Base-by-base conservation (phyloP, 2,888 invertebrate genomes). In the Schizotus pectinicornis region DNA sequence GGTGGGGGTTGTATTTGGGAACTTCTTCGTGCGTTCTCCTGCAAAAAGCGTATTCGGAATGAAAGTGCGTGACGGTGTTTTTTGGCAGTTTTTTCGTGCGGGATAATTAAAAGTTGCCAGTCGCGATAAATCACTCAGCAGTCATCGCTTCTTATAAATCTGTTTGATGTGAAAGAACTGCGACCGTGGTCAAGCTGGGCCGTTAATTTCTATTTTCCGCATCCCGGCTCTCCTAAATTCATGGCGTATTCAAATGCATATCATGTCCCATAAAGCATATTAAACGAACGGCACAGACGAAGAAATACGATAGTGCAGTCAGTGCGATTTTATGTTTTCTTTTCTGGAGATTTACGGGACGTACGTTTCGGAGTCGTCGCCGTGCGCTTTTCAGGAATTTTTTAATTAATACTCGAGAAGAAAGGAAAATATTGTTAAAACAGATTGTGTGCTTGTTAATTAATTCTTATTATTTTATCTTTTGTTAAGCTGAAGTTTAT, bases 391-490 rank as follows among this genome's bases (percentile, higher is more conserved):
- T 30, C 35, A 30, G 43, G 43, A 39, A 51, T 34, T 42, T 39
- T 30, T 36, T 41, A 50, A 51, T 51, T 51, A 51, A 39, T 22
- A 50, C 49, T 33, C 33, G 22, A 51, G 39, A 42, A 8, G 33
- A 31, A 7, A 7, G n/a, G 35, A 30, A 34, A 30, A 36, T 34
- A 51, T 34, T 51, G 42, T 51, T 51, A 51, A 43, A 36, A 42
- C 36, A 51, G 51, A 51, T 46, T 38, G 45, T 53, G 53, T 45
- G 45, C 45, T 53, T 53, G 45, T 53, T 45, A 53, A 53, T 53
- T 53, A 53, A 53, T 53, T 53, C 53, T 53, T 45, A 53, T 53
- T 53, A 38, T 53, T 53, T 53, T 53, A 53, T 53, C 46, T 46
- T 53, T 53, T 52, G 43, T 43, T 13, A 31, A 43, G 46, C 8